Evolutionary conservation across 2,888 invertebrate genomes (phyloP).

Genomic region (Seladonia tumulorum): DNA sequence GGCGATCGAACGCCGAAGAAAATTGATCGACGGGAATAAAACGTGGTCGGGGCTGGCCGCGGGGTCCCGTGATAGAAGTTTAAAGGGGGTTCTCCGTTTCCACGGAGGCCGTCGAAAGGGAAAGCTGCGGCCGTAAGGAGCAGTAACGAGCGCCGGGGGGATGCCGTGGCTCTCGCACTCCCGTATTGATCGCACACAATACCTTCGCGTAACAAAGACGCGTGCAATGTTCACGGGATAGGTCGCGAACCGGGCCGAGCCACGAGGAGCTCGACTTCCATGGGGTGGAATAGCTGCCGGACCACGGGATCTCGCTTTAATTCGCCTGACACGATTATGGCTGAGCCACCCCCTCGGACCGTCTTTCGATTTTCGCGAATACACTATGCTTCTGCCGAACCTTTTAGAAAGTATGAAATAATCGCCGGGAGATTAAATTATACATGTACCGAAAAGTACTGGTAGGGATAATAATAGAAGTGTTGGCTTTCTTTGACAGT

Average conservation of each 20-base stretch:
- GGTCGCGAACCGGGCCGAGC: constrained; percentile 32
- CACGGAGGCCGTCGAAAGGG: constrained; percentile 72
- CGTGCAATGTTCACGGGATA: constrained; percentile 59
- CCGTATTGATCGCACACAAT: constrained; percentile 69
- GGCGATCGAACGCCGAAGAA: constrained; percentile 7
- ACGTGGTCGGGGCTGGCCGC: constrained; percentile 37
- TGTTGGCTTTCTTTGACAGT: too few relatives aligned
- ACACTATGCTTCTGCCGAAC: too few relatives aligned
- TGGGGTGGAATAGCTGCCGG: neutral
- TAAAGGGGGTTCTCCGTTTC: constrained; percentile 73
- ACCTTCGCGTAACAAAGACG: constrained; percentile 64
- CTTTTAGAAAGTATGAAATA: too few relatives aligned
- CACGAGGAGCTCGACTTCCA: constrained; percentile 18
- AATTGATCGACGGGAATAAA: constrained; percentile 26
- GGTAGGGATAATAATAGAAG: too few relatives aligned
- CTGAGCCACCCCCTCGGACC: neutral
- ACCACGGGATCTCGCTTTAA: neutral
- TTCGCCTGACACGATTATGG: neutral
- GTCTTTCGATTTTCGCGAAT: neutral
- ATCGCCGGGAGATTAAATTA: too few relatives aligned
- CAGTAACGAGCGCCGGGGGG: constrained; percentile 50
- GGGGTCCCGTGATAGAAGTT: constrained; percentile 67
- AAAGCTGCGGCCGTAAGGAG: constrained; percentile 60
- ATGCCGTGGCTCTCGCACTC: constrained; percentile 49
- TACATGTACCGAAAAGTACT: too few relatives aligned